phyloP scores from a whole-genome alignment of 2,113 vertebrate species.

The Blennius ocellaris region DNA sequence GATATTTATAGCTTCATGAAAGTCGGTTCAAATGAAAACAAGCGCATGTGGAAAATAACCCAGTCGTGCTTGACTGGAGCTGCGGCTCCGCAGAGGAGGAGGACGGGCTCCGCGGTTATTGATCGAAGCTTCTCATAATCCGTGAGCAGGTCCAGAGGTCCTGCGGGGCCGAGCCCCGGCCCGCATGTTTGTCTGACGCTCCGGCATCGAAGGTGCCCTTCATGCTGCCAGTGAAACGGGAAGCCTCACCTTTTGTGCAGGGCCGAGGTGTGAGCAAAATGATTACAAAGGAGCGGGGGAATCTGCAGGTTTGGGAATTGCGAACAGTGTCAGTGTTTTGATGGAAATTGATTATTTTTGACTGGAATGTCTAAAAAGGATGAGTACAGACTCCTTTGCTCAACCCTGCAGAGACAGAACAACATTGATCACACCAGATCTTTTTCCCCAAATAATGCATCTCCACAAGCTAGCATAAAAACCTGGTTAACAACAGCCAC shows the following conservation, averaged over 20 bases:
- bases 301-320: no score
- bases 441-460: no score
- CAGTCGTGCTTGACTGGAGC: constrained; percentile 24
- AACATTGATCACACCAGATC: no score
- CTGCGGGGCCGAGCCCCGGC: constrained; percentile 37
- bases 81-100: constrained; percentile 18
- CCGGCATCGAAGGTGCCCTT: constrained; percentile 55
- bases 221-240: constrained; percentile 25
- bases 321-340: no score
- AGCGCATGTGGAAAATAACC: constrained; percentile 10
- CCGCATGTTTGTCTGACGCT: constrained; percentile 14
- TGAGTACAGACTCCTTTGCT: no score
- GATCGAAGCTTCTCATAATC: constrained; percentile 74
- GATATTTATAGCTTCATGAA: constrained; percentile 21
- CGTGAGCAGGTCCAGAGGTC: constrained; percentile 50
- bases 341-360: no score
- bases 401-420: no score
- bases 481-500: no score
- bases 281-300: no score
- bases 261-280: not conserved
- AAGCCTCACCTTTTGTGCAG: constrained; percentile 13
- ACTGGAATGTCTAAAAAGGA: no score
- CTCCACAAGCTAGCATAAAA: no score
- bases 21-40: constrained; percentile 19
- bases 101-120: constrained; percentile 50